phyloP scores from a whole-genome alignment of 2,888 invertebrate genomes.

The Watsonalla cultraria region DNA sequence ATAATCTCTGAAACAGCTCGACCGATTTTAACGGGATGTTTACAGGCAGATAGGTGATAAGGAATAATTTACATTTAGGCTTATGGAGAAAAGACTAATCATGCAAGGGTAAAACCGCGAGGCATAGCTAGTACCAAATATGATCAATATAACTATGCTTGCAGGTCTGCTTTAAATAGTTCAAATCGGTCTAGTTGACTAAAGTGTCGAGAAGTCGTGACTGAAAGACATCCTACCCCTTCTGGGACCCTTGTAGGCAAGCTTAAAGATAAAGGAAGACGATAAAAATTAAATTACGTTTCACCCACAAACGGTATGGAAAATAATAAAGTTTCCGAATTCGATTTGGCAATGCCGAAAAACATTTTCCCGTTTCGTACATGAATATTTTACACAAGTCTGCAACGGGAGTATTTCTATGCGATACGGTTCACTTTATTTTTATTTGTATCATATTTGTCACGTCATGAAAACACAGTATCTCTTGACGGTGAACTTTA shows the following conservation, averaged over 20 bases:
- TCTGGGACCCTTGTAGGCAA: background rate
- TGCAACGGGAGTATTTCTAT: conserved; percentile 12
- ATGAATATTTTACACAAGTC: conserved; percentile 11
- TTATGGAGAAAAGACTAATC: too few relatives aligned
- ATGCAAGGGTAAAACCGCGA: too few relatives aligned
- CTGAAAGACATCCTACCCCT: background rate
- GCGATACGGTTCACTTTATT: conserved; percentile 24
- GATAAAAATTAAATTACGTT: conserved; percentile 1
- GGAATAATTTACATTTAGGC: too few relatives aligned
- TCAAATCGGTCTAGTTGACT: too few relatives aligned
- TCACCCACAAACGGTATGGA: background rate
- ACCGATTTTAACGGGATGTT: too few relatives aligned
- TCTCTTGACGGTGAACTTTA: conserved; percentile 35
- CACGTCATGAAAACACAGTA: conserved; percentile 45
- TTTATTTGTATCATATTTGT: conserved; percentile 46
- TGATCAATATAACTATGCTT: too few relatives aligned
- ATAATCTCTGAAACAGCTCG: too few relatives aligned
- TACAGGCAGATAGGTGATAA: too few relatives aligned
- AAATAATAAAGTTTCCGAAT: conserved; percentile 3
- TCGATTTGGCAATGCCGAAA: conserved; percentile 2
- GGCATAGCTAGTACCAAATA: too few relatives aligned
- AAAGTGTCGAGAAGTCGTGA: background rate
- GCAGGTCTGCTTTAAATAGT: too few relatives aligned
- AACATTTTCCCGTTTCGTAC: conserved; percentile 3
- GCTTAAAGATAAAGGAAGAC: background rate